phyloP scores from a whole-genome alignment of 2,888 invertebrate genomes.

The Rhamphomyia laevipes region DNA sequence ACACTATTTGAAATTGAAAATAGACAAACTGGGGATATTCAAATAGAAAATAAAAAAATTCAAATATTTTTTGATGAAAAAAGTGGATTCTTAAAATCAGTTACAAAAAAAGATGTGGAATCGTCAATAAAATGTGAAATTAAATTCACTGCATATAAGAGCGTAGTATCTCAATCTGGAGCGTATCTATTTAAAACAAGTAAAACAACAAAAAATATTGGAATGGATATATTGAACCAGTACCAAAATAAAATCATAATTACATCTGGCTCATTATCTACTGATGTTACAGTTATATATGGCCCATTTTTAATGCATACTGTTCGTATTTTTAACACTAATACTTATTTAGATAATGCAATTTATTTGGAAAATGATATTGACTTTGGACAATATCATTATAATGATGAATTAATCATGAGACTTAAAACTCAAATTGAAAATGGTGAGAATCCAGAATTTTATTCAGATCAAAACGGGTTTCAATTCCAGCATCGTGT shows the following conservation, averaged over 20 bases:
- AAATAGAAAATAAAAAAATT: conserved; percentile 68
- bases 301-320: conserved; percentile 67
- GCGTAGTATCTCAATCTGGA: conserved; percentile 87
- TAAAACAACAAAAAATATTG: conserved; percentile 73
- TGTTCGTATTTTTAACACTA: conserved; percentile 64
- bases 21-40: conserved; percentile 70
- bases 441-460: conserved; percentile 63
- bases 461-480: conserved; percentile 87
- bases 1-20: conserved; percentile 46
- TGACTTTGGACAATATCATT: conserved; percentile 76
- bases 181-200: conserved; percentile 89
- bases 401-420: conserved; percentile 83
- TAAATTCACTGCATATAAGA: conserved; percentile 79
- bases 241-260: conserved; percentile 70
- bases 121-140: conserved; percentile 65
- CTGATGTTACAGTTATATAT: conserved; percentile 75
- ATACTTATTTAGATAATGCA: conserved; percentile 55
- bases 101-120: conserved; percentile 64
- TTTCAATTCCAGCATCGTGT: conserved; percentile 77
- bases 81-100: conserved; percentile 68
- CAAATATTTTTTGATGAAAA: conserved; percentile 70
- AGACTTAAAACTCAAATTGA: conserved; percentile 76
- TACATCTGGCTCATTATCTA: conserved; percentile 70
- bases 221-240: conserved; percentile 63
- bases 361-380: conserved; percentile 69